Conservation (phyloP, 30 jellyfish, hydroid and myxozoan genomes). For the Turritopsis dohrnii region DNA sequence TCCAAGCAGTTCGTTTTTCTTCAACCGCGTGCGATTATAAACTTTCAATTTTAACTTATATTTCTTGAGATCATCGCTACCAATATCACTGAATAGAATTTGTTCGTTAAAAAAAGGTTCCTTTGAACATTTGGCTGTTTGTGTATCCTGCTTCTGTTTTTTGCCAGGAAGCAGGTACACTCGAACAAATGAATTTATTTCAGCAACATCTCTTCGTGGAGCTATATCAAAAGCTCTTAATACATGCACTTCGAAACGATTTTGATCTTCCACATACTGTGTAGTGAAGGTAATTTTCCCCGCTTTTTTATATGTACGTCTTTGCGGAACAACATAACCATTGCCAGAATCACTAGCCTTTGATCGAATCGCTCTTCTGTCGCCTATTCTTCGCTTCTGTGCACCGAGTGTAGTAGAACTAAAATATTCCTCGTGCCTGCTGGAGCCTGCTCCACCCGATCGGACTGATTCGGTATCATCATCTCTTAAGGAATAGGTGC, state of each 20-base stretch:
- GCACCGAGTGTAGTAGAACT: conserved; percentile 10
- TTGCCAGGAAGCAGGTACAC: conserved; percentile 83
- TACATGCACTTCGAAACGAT: conserved; percentile 44
- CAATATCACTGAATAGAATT: conserved; percentile 38
- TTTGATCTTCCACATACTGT: conserved; percentile 25
- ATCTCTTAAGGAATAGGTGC: background rate
- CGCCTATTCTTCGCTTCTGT: conserved; percentile 19
- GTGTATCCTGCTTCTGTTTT: conserved; percentile 78
- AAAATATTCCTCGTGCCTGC: background rate
- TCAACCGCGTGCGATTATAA: conserved; percentile 50
- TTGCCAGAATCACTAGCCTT: background rate
- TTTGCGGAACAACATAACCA: background rate
- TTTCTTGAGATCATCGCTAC: conserved; percentile 39
- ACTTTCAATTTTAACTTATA: conserved; percentile 70
- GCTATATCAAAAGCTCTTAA: conserved; percentile 70
- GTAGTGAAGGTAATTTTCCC: conserved; percentile 71
- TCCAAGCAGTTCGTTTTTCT: conserved; percentile 68
- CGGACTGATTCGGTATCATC: background rate
- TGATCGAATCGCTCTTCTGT: conserved; percentile 11
- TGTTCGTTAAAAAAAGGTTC: conserved; percentile 80
- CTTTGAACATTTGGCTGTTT: conserved; percentile 52
- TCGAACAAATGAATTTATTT: conserved; percentile 63
- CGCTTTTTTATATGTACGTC: conserved; percentile 43
- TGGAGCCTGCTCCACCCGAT: background rate
- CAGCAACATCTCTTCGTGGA: conserved; percentile 44